A percentile compares a stretch with the other conserved stretches of the same genome.
Evolutionary conservation across 2,113 vertebrate genomes (phyloP).

Genomic region (Pogona vitticeps): DNA sequence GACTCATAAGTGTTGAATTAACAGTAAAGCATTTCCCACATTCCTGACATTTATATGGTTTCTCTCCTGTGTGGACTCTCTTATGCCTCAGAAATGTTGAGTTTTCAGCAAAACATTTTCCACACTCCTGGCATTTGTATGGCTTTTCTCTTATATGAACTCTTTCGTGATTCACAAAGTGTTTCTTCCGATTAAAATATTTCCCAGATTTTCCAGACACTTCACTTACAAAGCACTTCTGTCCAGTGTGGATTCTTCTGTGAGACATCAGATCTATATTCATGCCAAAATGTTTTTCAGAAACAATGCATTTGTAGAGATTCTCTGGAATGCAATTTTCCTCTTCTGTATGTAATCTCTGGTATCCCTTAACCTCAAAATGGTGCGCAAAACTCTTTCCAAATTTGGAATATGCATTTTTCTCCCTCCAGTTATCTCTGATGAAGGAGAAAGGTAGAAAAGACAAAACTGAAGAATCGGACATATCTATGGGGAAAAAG

Average conservation of each 20-base stretch:
- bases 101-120: neutral
- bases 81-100: neutral
- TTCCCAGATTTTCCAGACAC: neutral
- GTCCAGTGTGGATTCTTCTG: neutral
- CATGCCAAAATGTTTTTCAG: neutral
- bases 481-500: too few species aligned
- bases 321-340: too few species aligned
- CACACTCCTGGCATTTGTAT: neutral
- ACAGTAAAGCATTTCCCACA: too few species aligned
- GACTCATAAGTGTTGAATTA: too few species aligned
- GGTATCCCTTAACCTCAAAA: too few species aligned
- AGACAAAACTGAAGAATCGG: too few species aligned
- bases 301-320: neutral
- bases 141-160: neutral
- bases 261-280: neutral
- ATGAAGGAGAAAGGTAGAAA: neutral
- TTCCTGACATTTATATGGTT: neutral
- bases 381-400: too few species aligned
- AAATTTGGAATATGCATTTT: neutral
- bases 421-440: neutral
- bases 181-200: neutral
- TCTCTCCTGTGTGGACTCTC: neutral
- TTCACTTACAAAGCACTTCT: neutral
- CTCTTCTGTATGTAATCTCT: too few species aligned
- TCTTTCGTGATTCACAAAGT: neutral